phyloP scores from a whole-genome alignment of 64 coral and sea anemone genomes.

The Orbicella faveolata region DNA sequence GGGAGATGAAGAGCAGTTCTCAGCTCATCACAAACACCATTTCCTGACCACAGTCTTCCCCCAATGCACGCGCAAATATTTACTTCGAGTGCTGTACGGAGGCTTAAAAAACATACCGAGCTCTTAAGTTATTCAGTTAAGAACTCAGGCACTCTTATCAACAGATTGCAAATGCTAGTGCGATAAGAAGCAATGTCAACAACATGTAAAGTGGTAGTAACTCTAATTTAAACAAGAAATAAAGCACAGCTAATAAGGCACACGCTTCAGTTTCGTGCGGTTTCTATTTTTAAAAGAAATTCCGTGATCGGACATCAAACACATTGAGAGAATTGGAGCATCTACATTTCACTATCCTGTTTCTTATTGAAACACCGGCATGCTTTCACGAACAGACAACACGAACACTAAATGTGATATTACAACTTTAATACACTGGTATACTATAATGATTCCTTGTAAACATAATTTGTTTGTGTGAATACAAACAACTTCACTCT shows the following conservation, averaged over 20 bases:
- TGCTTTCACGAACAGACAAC: not conserved
- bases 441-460: not conserved
- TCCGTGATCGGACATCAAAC: not conserved
- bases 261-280: not conserved
- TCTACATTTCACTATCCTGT: not conserved
- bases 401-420: not conserved
- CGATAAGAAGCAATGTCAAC: not conserved
- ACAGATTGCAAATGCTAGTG: not conserved
- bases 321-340: not conserved
- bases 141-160: not conserved
- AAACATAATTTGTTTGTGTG: no score
- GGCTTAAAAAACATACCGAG: constrained; percentile 27
- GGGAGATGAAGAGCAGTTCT: no score
- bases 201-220: not conserved
- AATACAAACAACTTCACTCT: no score
- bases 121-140: constrained; percentile 10
- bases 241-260: not conserved
- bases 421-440: not conserved
- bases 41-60: not conserved
- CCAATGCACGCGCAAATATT: constrained; percentile 6
- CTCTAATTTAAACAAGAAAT: not conserved
- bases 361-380: not conserved
- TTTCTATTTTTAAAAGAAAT: not conserved
- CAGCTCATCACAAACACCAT: not conserved
- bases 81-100: not conserved